Evolutionary conservation across 2,797 vertebrate species (phyloP), one percentile per base, ranked within the genome.

Genomic region (Oryzias sinensis): DNA sequence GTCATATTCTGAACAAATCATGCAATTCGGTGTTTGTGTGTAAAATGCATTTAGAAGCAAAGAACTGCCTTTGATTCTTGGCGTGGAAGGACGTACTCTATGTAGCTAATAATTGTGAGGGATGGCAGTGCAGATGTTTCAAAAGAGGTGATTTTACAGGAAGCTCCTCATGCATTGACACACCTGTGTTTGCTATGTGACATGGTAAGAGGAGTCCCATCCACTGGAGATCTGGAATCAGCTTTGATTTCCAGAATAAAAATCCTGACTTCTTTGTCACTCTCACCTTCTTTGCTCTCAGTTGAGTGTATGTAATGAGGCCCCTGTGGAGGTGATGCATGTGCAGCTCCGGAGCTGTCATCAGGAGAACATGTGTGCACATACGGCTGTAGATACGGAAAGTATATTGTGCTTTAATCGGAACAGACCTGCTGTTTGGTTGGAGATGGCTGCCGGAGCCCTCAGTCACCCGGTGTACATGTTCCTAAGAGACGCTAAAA

Each of bases 121-220:
- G 42, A 41, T 51, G 43, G 43, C 50, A 53, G 48, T 40, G 48
- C 42, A 16, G n/a, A 37, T 22, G 16, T 37, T 14, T 59, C 57
- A 43, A 29, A 37, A 25, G 49, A 24, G 11, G 20, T 78, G 70
- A 59, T 61, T 62, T 59, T 75, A 57, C 51, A 62, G 59, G 25
- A 15, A 33, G 56, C 48, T 73, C 49, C 66, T 71, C 33, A 45
- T 65, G 60, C 52, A 73, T 72, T 79, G 53, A 16, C 52, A 48
- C 41, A 59, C 14, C 40, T 6, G 54, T 25, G 9, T 59, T 43
- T 17, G 29, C 41, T 48, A 37, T 43, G 53, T 11, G 15, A 52
- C 53, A 17, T 18, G n/a, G 14, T 24, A 56, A 24, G 52, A 62
- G 46, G 14, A 24, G n/a, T 50, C 24, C 41, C 53, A 70, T 44